Conservation (phyloP, 2,888 invertebrate genomes). For the Hydraecia micacea region DNA sequence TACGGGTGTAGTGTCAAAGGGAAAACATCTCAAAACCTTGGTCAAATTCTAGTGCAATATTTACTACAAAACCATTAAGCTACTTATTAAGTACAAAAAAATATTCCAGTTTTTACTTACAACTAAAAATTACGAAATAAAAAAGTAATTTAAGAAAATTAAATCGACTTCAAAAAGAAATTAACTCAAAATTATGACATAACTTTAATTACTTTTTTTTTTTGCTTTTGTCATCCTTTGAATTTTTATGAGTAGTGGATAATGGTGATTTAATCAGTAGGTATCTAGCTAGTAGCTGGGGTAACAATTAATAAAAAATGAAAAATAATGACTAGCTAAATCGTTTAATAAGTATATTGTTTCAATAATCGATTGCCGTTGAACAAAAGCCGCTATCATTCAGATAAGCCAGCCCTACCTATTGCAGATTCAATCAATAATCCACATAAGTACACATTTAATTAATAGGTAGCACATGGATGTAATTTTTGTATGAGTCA, state of each 20-base stretch:
- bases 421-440: constrained; percentile 27
- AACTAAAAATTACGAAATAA: too few species aligned
- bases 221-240: neutral
- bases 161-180: too few species aligned
- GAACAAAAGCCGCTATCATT: constrained; percentile 2
- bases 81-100: too few species aligned
- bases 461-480: neutral
- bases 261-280: neutral
- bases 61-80: too few species aligned
- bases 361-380: neutral
- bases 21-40: too few species aligned
- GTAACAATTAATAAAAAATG: neutral
- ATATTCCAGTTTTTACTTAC: too few species aligned
- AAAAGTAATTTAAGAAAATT: too few species aligned
- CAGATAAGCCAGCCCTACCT: constrained; percentile 13
- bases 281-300: neutral
- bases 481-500: constrained; percentile 12
- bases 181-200: too few species aligned
- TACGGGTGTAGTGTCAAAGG: too few species aligned
- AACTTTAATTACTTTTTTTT: too few species aligned
- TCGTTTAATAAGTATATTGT: neutral
- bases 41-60: too few species aligned
- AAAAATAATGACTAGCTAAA: neutral
- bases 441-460: neutral
- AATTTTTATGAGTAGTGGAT: neutral